Evolutionary conservation across 1,140 invertebrate species (phyloP), one percentile per base, ranked within the genome.

Genomic region (Callitettix versicolor): DNA sequence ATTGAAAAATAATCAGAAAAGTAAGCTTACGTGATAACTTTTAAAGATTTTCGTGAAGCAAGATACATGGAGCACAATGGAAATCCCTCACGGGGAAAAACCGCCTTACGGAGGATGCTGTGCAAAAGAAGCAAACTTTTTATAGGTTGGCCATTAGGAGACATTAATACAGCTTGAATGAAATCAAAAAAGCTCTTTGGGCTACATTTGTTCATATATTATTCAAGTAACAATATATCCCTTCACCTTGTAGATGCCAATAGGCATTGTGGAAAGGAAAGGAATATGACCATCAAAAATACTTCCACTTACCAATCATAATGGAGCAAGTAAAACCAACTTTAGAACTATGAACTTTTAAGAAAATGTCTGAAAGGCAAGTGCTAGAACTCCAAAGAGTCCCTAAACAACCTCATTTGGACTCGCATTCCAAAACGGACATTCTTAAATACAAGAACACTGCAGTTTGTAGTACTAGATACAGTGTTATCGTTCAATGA

Each of bases 241-340:
- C n/a, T n/a, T n/a, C n/a, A n/a, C n/a, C n/a, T n/a, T 67, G 66
- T 48, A 57, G 58, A 40, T 69, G 60, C 61, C 58, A 62, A 24
- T 58, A 61, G 59, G 62, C 62, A 42, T 22, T 33, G 26, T 55
- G 52, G 26, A 55, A 53, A 40, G 53, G 57, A 38, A 41, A 51
- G 26, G 24, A 9, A 9, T 59, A 57, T 53, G 43, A 53, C n/a
- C 56, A 58, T 48, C 24, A 41, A 3, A 40, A 57, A 24, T 40
- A 44, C n/a, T 33, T 51, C 24, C 46, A 43, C 30, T 24, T 53
- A 26, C 40, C 36, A 15, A 30, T 49, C 38, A 36, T 60, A 21
- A 61, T 64, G 17, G 11, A n/a, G 24, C 21, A 21, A 26, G 44
- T 53, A 15, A 50, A 56, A n/a, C 63, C 59, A 43, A 50, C 26